Conservation (phyloP, 2,888 invertebrate genomes). For the Cheilosia vernalis region DNA sequence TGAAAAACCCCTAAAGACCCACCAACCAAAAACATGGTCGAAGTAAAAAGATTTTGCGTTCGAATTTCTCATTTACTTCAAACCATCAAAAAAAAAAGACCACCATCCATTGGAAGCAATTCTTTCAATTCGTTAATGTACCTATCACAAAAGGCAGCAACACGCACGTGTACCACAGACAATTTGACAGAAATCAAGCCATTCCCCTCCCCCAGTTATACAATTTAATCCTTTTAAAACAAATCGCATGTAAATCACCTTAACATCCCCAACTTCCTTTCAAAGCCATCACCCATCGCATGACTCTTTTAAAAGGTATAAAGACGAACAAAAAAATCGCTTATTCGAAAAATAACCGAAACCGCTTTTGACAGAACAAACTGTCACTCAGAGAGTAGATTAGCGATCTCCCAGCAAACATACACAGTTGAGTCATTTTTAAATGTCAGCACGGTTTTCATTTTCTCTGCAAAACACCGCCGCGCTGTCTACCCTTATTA, state of each 20-base stretch:
- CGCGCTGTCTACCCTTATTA: constrained; percentile 21
- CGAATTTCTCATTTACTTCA: too few relatives aligned
- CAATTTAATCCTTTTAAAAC: constrained; percentile 25
- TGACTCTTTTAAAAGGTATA: neutral
- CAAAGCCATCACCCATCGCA: neutral
- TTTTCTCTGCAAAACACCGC: constrained; percentile 5
- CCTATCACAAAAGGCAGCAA: neutral
- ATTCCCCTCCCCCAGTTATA: neutral
- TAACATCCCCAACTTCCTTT: constrained; percentile 2
- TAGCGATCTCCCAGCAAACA: constrained; percentile 45
- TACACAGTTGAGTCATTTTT: constrained; percentile 63
- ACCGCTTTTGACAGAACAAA: constrained; percentile 43
- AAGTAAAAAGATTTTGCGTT: too few relatives aligned
- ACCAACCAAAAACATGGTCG: too few relatives aligned
- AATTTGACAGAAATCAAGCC: constrained; percentile 25
- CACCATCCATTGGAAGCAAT: constrained; percentile 14
- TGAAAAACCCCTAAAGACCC: too few relatives aligned
- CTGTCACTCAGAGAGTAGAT: constrained; percentile 68
- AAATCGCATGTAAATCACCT: constrained; percentile 52
- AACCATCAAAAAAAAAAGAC: constrained; percentile 8
- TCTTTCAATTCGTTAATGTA: constrained; percentile 9
- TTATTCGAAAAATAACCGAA: constrained; percentile 54
- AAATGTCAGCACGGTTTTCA: constrained; percentile 63
- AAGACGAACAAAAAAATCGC: neutral
- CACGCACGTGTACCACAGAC: constrained; percentile 27